Evolutionary conservation across 2,797 vertebrate species (phyloP).

Genomic region (Xiphorhynchus erythropygius): DNA sequence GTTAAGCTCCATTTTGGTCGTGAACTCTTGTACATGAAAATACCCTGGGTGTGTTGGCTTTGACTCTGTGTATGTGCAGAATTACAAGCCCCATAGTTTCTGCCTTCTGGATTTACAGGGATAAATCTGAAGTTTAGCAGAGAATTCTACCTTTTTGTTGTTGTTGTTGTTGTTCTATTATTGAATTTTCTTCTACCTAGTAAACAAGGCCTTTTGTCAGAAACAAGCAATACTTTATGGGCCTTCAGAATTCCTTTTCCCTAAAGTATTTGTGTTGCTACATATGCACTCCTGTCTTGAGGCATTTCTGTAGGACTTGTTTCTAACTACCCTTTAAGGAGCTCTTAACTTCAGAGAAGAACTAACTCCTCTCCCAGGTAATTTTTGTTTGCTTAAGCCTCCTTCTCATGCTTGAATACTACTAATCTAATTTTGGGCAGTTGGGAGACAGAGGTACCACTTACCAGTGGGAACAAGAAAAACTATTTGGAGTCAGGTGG

Average conservation of each 20-base stretch:
- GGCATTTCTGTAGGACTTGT: background rate
- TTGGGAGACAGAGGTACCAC: background rate
- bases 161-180: background rate
- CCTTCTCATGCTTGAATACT: background rate
- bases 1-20: constrained; percentile 30
- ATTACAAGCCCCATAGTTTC: background rate
- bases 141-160: background rate
- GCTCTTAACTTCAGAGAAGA: background rate
- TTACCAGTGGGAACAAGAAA: background rate
- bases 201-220: background rate
- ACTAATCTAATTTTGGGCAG: background rate
- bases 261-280: background rate
- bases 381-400: background rate
- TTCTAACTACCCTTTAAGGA: background rate
- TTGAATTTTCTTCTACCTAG: background rate
- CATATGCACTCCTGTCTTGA: background rate
- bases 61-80: background rate
- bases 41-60: background rate
- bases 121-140: background rate
- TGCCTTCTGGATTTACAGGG: background rate
- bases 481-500: background rate
- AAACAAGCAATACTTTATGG: background rate
- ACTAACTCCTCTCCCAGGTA: background rate
- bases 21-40: constrained; percentile 12
- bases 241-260: background rate